Conservation (phyloP, 1,140 invertebrate species). For the Lethocerus indicus region DNA sequence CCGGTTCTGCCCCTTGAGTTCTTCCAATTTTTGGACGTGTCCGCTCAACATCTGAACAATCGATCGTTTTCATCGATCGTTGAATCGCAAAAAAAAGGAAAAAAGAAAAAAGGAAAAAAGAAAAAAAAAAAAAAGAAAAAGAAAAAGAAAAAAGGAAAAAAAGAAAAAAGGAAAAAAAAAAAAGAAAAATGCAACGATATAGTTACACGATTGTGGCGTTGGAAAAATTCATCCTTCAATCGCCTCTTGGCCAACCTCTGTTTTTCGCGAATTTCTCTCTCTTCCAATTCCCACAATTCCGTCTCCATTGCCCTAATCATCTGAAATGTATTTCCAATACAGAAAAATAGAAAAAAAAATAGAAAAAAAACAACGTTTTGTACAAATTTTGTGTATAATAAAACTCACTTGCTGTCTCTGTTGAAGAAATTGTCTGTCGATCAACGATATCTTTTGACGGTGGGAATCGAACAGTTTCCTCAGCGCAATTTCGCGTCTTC, state of each 20-base stretch:
- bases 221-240: slow-evolving; percentile 93
- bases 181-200: not conserved
- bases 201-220: slow-evolving; percentile 64
- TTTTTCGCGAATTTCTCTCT: slow-evolving; percentile 89
- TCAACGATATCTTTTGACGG: slow-evolving; percentile 80
- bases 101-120: too few species aligned
- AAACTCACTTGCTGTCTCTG: slow-evolving; percentile 71
- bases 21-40: slow-evolving; percentile 91
- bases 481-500: slow-evolving; percentile 70
- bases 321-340: too few species aligned
- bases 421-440: slow-evolving; percentile 90
- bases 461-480: slow-evolving; percentile 77
- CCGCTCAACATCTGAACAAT: slow-evolving; percentile 68
- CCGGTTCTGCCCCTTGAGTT: slow-evolving; percentile 66
- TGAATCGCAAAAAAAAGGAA: too few species aligned
- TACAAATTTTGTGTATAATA: too few species aligned
- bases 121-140: slow-evolving; percentile 2
- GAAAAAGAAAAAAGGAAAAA: slow-evolving; percentile 2
- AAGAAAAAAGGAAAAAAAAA: not conserved
- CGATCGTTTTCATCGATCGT: too few species aligned
- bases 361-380: too few species aligned
- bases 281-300: slow-evolving; percentile 91
- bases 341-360: too few species aligned
- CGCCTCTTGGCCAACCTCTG: slow-evolving; percentile 92
- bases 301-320: slow-evolving; percentile 74